A percentile compares a stretch with the other conserved stretches of the same genome.
Evolutionary conservation across 2,888 invertebrate genomes (phyloP).

Genomic region (Polyommatus icarus): DNA sequence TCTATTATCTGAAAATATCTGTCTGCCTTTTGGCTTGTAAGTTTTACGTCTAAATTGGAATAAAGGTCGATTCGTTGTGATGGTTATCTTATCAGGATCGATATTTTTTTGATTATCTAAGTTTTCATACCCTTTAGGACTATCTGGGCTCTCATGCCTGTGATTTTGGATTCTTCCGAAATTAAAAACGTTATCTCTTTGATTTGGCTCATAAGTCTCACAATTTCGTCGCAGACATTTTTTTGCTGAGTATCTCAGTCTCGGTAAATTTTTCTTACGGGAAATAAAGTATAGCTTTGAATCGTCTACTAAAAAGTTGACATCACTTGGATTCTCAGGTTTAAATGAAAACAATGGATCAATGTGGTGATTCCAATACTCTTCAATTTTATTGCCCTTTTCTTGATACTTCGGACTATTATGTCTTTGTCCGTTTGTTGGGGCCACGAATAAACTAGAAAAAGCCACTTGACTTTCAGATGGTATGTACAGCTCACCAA

Average conservation of each 20-base stretch:
- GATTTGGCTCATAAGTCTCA: neutral
- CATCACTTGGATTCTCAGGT: slow-evolving; percentile 86
- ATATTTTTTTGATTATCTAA: slow-evolving; percentile 17
- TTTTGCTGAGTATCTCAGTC: neutral
- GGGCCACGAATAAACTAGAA: slow-evolving; percentile 66
- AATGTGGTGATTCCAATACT: slow-evolving; percentile 58
- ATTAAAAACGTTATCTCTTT: neutral
- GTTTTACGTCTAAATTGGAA: slow-evolving; percentile 66
- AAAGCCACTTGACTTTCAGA: slow-evolving; percentile 61
- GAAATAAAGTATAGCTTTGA: slow-evolving; percentile 45
- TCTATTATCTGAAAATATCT: slow-evolving; percentile 50
- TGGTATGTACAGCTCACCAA: slow-evolving; percentile 62
- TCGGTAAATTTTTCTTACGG: neutral
- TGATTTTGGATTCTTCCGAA: neutral
- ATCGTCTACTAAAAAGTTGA: slow-evolving; percentile 85
- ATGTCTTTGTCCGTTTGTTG: slow-evolving; percentile 49
- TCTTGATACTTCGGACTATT: slow-evolving; percentile 45
- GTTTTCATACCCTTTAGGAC: slow-evolving; percentile 13
- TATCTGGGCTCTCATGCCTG: slow-evolving; percentile 12
- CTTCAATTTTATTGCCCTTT: slow-evolving; percentile 49
- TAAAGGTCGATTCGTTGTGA: slow-evolving; percentile 62
- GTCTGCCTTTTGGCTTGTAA: slow-evolving; percentile 48
- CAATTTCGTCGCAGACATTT: slow-evolving; percentile 7
- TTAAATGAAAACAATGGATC: slow-evolving; percentile 87
- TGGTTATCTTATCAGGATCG: slow-evolving; percentile 55